These are phyloP conservation scores for Strix uralensis DNA, from an alignment of 2,113 vertebrate species.

Conservation along the genomic window DNA sequence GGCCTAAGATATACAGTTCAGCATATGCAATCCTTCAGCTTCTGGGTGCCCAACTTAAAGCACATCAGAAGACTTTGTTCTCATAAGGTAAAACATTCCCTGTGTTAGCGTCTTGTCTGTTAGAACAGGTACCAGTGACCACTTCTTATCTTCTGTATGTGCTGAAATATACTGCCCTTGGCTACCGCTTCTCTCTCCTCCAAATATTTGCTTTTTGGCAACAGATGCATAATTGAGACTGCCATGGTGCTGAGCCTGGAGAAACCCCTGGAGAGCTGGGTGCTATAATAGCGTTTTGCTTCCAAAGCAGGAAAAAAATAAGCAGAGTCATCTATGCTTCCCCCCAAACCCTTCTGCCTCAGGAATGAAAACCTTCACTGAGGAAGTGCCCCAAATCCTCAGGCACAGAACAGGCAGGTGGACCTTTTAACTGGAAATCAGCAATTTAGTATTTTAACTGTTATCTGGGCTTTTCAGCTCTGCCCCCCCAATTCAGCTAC, in stretches of 20 bases:
- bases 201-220: background rate
- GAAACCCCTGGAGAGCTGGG: background rate
- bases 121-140: background rate
- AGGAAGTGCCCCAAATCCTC: background rate
- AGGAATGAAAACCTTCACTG: background rate
- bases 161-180: background rate
- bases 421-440: background rate
- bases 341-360: background rate
- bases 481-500: background rate
- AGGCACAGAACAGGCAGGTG: background rate
- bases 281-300: background rate
- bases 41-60: background rate
- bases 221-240: background rate
- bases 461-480: background rate
- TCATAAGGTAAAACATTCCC: background rate
- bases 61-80: background rate
- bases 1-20: background rate
- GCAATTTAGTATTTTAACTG: background rate
- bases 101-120: background rate
- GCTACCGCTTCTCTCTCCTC: background rate
- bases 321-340: background rate
- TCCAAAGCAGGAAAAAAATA: background rate
- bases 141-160: background rate
- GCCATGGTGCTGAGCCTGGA: background rate
- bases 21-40: background rate